phyloP scores from a whole-genome alignment of 2,113 vertebrate species.

The Gobio gobio region DNA sequence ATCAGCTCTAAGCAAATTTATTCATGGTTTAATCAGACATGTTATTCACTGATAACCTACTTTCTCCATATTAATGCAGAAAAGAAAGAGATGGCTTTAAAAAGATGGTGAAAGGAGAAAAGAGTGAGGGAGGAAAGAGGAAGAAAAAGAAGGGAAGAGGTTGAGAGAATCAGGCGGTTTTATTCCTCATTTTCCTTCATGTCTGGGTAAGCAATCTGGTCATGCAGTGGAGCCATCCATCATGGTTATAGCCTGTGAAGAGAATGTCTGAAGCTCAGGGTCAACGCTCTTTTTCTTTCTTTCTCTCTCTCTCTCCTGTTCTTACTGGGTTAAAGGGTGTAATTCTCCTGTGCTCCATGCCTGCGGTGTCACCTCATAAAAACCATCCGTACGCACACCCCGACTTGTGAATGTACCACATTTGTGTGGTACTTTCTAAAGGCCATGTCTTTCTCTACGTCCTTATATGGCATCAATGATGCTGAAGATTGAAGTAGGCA shows the following conservation, averaged over 20 bases:
- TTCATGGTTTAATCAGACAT: constrained; percentile 50
- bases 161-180: constrained; percentile 59
- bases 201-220: constrained; percentile 76
- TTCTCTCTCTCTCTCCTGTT: constrained; percentile 11
- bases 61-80: constrained; percentile 38
- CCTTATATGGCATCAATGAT: constrained; percentile 23
- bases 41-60: constrained; percentile 44
- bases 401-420: background rate
- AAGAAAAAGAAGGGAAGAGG: constrained; percentile 34
- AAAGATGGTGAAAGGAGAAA: constrained; percentile 12
- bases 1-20: constrained; percentile 40
- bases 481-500: constrained; percentile 44
- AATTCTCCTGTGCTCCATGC: constrained; percentile 61
- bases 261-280: constrained; percentile 62
- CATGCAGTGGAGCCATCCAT: constrained; percentile 69
- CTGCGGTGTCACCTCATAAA: constrained; percentile 48
- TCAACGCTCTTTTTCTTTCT: constrained; percentile 29
- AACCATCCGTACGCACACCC: background rate
- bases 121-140: background rate
- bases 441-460: constrained; percentile 9
- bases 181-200: constrained; percentile 72
- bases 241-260: constrained; percentile 69
- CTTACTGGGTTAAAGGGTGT: constrained; percentile 45
- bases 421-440: constrained; percentile 11
- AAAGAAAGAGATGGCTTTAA: constrained; percentile 1